A percentile compares a stretch with the other conserved stretches of the same genome.
These are phyloP conservation scores for Xestia sexstrigata DNA, from an alignment of 2,888 invertebrate genomes.

Conservation along the genomic window DNA sequence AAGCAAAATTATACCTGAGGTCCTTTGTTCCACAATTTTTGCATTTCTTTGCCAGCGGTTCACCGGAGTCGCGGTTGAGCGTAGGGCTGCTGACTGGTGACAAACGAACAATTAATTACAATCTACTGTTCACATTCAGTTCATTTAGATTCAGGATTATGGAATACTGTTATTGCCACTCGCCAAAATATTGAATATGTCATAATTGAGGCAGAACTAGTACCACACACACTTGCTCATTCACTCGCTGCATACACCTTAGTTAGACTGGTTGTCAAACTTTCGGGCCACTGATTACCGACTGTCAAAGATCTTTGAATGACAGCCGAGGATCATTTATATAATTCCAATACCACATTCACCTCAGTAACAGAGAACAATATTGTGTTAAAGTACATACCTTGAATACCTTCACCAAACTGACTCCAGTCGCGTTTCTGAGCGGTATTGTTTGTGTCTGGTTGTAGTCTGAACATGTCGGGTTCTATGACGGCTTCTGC, in stretches of 20 bases:
- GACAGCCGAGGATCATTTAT: not conserved
- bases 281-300: too few relatives aligned
- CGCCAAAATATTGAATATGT: too few relatives aligned
- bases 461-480: not conserved
- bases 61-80: slow-evolving; percentile 44
- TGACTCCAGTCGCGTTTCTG: slow-evolving; percentile 62
- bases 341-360: slow-evolving; percentile 2
- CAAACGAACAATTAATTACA: slow-evolving; percentile 67
- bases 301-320: too few relatives aligned
- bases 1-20: slow-evolving; percentile 72
- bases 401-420: slow-evolving; percentile 46
- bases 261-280: too few relatives aligned
- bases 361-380: not conserved
- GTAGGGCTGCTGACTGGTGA: slow-evolving; percentile 69
- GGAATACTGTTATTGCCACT: too few relatives aligned
- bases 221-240: too few relatives aligned
- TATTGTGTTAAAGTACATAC: slow-evolving; percentile 29
- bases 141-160: not conserved
- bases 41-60: slow-evolving; percentile 73
- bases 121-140: slow-evolving; percentile 49
- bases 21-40: slow-evolving; percentile 73
- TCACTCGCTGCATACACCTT: too few relatives aligned
- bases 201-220: too few relatives aligned
- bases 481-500: not conserved
- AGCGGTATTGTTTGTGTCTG: slow-evolving; percentile 2